Conservation (phyloP, 2,113 vertebrate genomes). For the Eulemur rufifrons region DNA sequence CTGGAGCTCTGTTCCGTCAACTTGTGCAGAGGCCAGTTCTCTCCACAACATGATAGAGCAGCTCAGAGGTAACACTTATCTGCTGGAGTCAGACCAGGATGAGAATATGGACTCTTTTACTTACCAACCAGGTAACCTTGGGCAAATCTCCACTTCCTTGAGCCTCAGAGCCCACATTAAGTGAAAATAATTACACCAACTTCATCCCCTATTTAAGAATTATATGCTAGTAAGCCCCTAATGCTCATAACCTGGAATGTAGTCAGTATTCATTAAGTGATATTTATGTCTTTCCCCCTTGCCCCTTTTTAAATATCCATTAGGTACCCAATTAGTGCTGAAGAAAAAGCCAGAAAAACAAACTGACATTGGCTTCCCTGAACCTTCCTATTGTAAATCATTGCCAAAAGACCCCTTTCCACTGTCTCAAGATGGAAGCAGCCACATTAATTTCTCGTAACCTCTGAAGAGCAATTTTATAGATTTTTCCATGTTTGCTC, state of each 20-base stretch:
- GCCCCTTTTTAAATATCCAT: not conserved
- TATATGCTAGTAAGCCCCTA: not conserved
- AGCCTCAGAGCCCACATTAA: not conserved
- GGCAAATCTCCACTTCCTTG: not conserved
- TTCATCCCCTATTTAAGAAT: not conserved
- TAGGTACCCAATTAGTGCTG: not conserved
- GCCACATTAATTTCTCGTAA: conserved; percentile 51
- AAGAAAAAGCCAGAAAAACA: not conserved
- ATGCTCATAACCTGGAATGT: not conserved
- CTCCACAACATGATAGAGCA: not conserved
- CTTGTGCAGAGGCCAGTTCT: not conserved
- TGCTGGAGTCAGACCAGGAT: not conserved
- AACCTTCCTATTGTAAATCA: not conserved
- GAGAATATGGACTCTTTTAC: not conserved
- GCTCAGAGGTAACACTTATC: not conserved
- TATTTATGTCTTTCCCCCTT: not conserved
- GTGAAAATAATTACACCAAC: not conserved
- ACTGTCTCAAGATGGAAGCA: conserved; percentile 1
- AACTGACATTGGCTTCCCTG: not conserved
- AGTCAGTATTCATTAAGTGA: not conserved
- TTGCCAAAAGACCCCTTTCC: conserved; percentile 11
- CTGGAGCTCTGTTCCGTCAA: not conserved
- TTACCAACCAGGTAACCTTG: not conserved
- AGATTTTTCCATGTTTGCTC: conserved; percentile 66
- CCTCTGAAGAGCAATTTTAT: conserved; percentile 54